A percentile compares a stretch with the other conserved stretches of the same genome.
Evolutionary conservation across 2,888 invertebrate genomes (phyloP).

Genomic region (Priocnemis perturbator): DNA sequence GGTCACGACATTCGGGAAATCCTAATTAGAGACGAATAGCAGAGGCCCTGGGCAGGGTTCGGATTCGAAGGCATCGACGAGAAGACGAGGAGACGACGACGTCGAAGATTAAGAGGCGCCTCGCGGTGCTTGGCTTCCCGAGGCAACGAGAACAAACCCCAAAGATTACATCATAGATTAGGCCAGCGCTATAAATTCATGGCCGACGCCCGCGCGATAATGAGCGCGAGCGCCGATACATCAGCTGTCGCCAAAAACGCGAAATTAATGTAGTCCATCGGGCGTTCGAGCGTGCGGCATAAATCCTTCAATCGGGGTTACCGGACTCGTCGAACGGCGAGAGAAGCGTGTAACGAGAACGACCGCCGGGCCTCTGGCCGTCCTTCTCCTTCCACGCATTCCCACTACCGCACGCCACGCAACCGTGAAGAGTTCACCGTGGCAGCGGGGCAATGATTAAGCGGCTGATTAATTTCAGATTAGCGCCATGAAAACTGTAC

Average conservation of each 20-base stretch:
- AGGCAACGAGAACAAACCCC: conserved; percentile 24
- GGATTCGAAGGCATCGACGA: background rate
- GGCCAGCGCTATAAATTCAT: conserved; percentile 52
- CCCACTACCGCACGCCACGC: background rate
- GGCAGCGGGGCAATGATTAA: conserved; percentile 60
- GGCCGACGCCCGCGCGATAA: conserved; percentile 50
- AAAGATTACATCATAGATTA: conserved; percentile 59
- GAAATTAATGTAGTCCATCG: conserved; percentile 56
- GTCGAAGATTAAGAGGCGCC: conserved; percentile 54
- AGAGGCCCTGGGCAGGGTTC: too few relatives aligned
- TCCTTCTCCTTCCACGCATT: background rate
- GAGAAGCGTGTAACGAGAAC: background rate
- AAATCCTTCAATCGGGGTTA: conserved; percentile 48
- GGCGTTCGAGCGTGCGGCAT: conserved; percentile 44
- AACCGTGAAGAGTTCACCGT: background rate
- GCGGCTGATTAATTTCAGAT: conserved; percentile 67
- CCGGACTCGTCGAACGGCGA: conserved; percentile 16
- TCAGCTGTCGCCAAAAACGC: conserved; percentile 55
- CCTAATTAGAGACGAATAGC: too few relatives aligned
- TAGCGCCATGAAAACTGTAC: conserved; percentile 61
- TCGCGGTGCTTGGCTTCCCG: conserved; percentile 21
- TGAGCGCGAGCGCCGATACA: conserved; percentile 50
- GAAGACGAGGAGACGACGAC: background rate
- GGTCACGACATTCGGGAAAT: too few relatives aligned
- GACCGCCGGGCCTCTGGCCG: background rate